Evolutionary conservation across 2,888 invertebrate species (phyloP).

Genomic region (Malthinus flaveolus): DNA sequence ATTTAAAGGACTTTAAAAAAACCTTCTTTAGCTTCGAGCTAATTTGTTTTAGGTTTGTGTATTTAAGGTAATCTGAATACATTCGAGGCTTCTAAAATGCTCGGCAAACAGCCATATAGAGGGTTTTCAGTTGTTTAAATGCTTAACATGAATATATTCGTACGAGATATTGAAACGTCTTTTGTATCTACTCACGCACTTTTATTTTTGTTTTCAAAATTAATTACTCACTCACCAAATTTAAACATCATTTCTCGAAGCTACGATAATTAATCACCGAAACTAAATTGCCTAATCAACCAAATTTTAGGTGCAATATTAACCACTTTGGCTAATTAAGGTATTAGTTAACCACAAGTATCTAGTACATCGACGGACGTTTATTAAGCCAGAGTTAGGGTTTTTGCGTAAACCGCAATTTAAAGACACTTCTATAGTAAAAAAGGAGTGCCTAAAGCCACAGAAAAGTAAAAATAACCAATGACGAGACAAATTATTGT

Average conservation of each 20-base stretch:
- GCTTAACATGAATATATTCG: constrained; percentile 27
- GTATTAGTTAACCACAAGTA: background rate
- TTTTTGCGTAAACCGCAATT: too few relatives aligned
- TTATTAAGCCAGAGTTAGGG: too few relatives aligned
- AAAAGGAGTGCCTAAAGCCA: too few relatives aligned
- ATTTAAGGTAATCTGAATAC: constrained; percentile 16
- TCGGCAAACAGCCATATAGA: constrained; percentile 12
- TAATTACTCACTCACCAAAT: too few relatives aligned
- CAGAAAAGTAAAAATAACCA: too few relatives aligned
- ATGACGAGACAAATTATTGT: too few relatives aligned
- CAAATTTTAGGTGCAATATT: constrained; percentile 1
- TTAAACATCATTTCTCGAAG: background rate
- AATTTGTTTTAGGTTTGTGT: constrained; percentile 16
- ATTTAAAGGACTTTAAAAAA: background rate
- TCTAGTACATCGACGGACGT: background rate
- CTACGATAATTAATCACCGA: background rate
- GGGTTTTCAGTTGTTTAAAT: constrained; percentile 21
- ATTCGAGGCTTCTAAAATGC: constrained; percentile 14
- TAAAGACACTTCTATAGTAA: too few relatives aligned
- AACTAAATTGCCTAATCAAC: constrained; percentile 2
- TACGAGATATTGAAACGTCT: constrained; percentile 20
- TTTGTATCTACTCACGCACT: too few relatives aligned
- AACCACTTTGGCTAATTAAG: constrained; percentile 2
- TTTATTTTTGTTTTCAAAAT: too few relatives aligned
- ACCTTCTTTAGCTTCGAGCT: background rate